Evolutionary conservation across 2,113 vertebrate species (phyloP), one percentile per base, ranked within the genome.

Genomic region (Ceyx margarethae): DNA sequence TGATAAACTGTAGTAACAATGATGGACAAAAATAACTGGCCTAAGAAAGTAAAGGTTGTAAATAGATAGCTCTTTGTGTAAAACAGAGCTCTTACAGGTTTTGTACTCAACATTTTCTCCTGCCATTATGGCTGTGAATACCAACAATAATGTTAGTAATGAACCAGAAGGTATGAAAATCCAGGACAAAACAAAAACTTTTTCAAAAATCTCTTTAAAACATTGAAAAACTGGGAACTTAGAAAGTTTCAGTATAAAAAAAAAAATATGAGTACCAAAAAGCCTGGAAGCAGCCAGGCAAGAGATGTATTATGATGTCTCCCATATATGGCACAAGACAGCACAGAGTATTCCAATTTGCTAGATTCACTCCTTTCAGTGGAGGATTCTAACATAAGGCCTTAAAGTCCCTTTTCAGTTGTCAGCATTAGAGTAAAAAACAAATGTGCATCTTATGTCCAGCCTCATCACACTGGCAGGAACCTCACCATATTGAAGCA

Each of bases 251-350:
- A 13, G 10, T n/a, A 60, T 13, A 15, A 42, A 72, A 51, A 50
- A 68, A 51, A 45, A 45, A 8, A 26, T 3, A 60, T 0, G 9
- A 40, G 15, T 35, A 37, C 22, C 29, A 54, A 62, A 72, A 77
- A 29, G 25, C 48, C 43, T 53, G 17, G 15, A 80, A 84, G 29
- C 1, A 1, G 37, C 35, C 64, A 76, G 57, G 25, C 14, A 20
- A 53, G 54, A 67, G 18, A 43, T 37, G 21, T 13, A 7, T 35
- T 67, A 45, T 0, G 0, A 45, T 0, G 0, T 42, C n/a, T 82
- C 29, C 53, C 0, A 0, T 1, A 0, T 9, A 28, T 4, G 28
- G 57, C 77, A 82, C 57, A 61, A 61, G 51, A 51, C 46, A 46
- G n/a, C 28, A 50, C 7, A 50, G 42, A 42, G 35, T 31, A 71